phyloP scores from a whole-genome alignment of 2,888 invertebrate species.

The Xestia c-nigrum region DNA sequence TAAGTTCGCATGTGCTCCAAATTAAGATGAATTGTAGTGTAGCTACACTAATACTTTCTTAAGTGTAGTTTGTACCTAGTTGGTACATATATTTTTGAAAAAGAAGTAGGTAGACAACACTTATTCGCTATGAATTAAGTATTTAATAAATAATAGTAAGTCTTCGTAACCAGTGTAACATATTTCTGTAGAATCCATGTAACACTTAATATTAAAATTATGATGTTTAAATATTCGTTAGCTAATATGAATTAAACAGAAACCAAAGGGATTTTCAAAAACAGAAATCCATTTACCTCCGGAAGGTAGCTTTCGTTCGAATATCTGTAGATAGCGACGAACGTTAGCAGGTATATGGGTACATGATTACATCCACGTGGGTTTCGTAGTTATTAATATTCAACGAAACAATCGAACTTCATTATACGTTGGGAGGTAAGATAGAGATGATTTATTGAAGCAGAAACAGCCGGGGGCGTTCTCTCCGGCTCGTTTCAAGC shows the following conservation, averaged over 20 bases:
- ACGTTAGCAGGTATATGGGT: not conserved
- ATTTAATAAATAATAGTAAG: not conserved
- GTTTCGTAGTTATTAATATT: constrained; percentile 57
- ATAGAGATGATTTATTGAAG: constrained; percentile 60
- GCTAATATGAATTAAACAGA: not conserved
- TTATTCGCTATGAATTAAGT: not conserved
- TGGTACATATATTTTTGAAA: not conserved
- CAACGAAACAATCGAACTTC: constrained; percentile 63
- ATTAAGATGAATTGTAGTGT: constrained; percentile 39
- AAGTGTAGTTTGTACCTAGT: not conserved
- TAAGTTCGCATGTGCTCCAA: constrained; percentile 33
- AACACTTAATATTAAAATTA: not conserved
- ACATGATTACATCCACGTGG: constrained; percentile 16
- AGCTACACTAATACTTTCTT: not conserved
- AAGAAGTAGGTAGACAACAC: not conserved
- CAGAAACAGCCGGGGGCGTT: constrained; percentile 62
- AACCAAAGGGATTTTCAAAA: not conserved
- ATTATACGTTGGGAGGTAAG: constrained; percentile 52
- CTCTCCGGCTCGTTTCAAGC: constrained; percentile 35
- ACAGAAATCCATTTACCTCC: not conserved
- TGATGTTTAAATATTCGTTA: not conserved
- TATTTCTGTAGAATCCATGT: not conserved
- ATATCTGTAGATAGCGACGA: constrained; percentile 9
- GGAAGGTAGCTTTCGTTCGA: not conserved
- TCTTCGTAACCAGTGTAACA: not conserved